Conservation (phyloP, 2,888 invertebrate species). For the Ichneumon xanthorius region DNA sequence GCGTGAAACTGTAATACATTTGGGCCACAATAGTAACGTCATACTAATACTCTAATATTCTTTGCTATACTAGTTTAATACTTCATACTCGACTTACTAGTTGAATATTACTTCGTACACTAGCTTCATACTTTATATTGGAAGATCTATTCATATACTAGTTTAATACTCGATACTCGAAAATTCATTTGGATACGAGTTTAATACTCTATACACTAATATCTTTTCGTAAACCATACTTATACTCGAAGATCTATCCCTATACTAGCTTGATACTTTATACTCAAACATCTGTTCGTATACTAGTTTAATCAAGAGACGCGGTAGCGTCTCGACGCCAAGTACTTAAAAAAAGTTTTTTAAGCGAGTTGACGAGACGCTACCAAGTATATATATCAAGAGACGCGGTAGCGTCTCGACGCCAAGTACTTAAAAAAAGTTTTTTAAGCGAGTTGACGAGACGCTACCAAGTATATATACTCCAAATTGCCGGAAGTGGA, state of each 20-base stretch:
- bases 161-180: neutral
- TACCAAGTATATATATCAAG: no score
- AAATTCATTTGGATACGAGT: neutral
- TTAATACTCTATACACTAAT: neutral
- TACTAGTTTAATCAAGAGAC: conserved; percentile 1
- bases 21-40: neutral
- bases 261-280: neutral
- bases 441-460: no score
- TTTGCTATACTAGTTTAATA: neutral
- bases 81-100: neutral
- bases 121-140: neutral
- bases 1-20: neutral
- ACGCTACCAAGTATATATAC: no score
- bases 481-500: no score
- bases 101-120: neutral
- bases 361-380: no score
- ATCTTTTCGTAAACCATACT: neutral
- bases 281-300: neutral
- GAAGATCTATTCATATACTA: neutral
- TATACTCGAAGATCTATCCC: neutral
- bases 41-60: neutral
- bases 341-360: no score
- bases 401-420: no score
- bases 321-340: no score
- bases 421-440: no score